Evolutionary conservation across 2,113 vertebrate species (phyloP).

Genomic region (Erpornis zantholeuca): DNA sequence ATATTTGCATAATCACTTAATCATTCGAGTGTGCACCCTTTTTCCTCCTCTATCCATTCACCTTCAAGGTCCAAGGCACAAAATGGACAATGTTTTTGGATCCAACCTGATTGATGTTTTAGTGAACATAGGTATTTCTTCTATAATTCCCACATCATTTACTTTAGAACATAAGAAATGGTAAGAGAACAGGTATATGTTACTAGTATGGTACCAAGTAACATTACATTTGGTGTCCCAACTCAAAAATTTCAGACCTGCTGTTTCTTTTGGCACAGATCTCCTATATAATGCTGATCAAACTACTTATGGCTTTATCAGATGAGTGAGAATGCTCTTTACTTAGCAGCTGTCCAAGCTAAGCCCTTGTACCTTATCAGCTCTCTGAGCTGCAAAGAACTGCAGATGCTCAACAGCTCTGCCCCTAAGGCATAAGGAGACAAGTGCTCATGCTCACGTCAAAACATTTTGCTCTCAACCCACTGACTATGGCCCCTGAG

Average conservation of each 20-base stretch:
- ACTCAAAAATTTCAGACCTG: neutral
- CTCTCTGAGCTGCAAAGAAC: neutral
- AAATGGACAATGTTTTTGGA: neutral
- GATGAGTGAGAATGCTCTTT: neutral
- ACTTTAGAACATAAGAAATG: neutral
- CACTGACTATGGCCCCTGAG: neutral
- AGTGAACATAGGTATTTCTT: neutral
- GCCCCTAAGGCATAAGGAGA: neutral
- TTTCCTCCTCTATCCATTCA: neutral
- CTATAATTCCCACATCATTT: neutral
- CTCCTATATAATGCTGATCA: neutral
- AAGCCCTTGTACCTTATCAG: neutral
- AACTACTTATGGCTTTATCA: neutral
- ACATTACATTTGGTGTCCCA: neutral
- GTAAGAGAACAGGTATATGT: neutral
- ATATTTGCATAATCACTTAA: neutral
- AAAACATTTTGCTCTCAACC: neutral
- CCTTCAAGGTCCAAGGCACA: neutral
- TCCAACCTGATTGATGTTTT: neutral
- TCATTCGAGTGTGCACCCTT: neutral
- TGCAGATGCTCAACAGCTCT: neutral
- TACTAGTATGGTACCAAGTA: neutral
- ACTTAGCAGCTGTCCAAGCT: neutral
- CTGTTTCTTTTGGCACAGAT: neutral
- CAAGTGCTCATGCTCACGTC: neutral